Evolutionary conservation across 2,113 vertebrate genomes (phyloP).

Genomic region (Plestiodon gilberti): DNA sequence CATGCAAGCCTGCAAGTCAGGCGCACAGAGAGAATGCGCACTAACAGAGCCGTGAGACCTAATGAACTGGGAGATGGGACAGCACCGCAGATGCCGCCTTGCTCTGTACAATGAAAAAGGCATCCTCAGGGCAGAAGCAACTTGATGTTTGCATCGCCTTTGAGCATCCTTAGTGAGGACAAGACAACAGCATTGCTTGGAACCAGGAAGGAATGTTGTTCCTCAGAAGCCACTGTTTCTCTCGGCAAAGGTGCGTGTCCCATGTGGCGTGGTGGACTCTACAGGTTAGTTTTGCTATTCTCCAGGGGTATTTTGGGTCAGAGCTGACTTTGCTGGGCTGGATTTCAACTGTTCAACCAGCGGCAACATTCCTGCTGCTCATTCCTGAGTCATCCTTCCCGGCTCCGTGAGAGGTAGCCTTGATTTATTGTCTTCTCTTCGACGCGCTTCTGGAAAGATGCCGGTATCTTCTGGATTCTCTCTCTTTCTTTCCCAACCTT

Average conservation of each 20-base stretch:
- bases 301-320: not conserved
- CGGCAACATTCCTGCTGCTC: fast-evolving
- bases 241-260: not conserved
- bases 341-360: not conserved
- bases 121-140: not conserved
- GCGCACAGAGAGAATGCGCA: not conserved
- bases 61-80: not conserved
- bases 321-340: not conserved
- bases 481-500: not conserved
- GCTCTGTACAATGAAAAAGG: not conserved
- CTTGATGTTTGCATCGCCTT: not conserved
- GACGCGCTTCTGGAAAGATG: fast-evolving
- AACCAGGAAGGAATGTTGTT: not conserved
- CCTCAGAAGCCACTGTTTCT: not conserved
- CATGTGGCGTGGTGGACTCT: not conserved
- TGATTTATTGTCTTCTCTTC: not conserved
- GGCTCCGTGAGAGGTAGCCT: fast-evolving
- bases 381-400: fast-evolving
- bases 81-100: not conserved
- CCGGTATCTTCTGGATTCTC: not conserved
- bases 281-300: not conserved
- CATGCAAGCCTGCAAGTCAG: too few species aligned
- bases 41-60: not conserved
- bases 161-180: too few species aligned
- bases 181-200: not conserved